phyloP scores from a whole-genome alignment of 2,797 vertebrate genomes.

The Molothrus aeneus region DNA sequence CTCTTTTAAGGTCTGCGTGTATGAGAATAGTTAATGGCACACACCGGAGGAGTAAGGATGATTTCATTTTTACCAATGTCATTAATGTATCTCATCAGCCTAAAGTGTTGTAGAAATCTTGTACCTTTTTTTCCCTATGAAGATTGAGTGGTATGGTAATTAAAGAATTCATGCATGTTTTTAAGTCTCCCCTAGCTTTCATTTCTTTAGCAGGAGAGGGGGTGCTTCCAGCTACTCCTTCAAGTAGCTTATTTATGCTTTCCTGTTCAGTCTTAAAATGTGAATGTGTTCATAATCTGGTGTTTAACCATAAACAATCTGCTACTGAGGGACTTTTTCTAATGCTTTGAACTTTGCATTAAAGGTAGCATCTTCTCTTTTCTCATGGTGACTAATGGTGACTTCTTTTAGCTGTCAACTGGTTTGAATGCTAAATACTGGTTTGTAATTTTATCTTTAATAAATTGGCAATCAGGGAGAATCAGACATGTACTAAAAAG shows the following conservation, averaged over 20 bases:
- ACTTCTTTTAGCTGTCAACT: not conserved
- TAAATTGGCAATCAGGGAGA: not conserved
- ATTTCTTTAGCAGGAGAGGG: not conserved
- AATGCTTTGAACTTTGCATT: not conserved
- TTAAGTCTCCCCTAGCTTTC: not conserved
- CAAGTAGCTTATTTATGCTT: not conserved
- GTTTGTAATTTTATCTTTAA: not conserved
- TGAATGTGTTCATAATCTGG: not conserved
- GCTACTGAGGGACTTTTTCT: not conserved
- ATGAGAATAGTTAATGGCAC: not conserved
- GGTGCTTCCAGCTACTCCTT: not conserved
- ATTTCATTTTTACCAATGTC: constrained; percentile 36
- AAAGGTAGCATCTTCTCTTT: not conserved
- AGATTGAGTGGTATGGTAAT: not conserved
- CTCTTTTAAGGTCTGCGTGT: not conserved
- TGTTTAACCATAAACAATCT: not conserved
- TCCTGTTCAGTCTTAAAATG: not conserved
- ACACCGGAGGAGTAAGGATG: not conserved
- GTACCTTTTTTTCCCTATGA: not conserved
- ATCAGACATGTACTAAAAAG: not conserved
- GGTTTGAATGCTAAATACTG: not conserved
- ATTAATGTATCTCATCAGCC: not conserved
- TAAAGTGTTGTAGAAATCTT: not conserved
- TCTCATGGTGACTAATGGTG: not conserved
- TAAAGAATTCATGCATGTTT: not conserved